Base-by-base conservation (phyloP, 1,140 invertebrate genomes). In the Pseudoatta argentina region DNA sequence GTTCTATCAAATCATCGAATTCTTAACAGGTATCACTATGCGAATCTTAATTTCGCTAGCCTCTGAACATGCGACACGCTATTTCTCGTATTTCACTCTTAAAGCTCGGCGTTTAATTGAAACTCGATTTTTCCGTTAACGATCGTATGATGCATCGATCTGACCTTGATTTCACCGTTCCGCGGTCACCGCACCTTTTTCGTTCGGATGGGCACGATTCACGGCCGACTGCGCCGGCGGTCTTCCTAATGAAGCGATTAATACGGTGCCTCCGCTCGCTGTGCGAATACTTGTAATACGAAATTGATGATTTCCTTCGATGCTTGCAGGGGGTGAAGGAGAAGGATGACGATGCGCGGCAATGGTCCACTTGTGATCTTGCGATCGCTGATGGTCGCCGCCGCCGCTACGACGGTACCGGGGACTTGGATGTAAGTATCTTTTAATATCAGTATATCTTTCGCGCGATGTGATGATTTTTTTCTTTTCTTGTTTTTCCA, bases 371-470 rank as follows among this genome's bases (percentile, higher is more conserved):
- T 91, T 27, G 53, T 90, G 55, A 83, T 90, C 21, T 57, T 90
- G 30, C 73, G 85, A 77, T 77, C 88, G 55, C 16, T 88, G 44
- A 18, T 91, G 61, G 34, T 89, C 44, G 78, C 6, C 53, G 79
- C 53, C 21, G 63, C 30, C 48, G 44, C 27, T 88, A 16, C 86
- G 30, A 89, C 88, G 8, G 57, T 66, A 57, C 82, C 90, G 14
- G 91, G 90, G 55, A 91, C 91, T 30, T 91, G 91, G 91, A 91
- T 91, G 91, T 91, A 39, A 91, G 91, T 91, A 91, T 66, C 8
- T 16, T 21, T 44, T n/a, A 10, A 0, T 8, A 14, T 39, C 34
- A 10, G 0, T 3, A 14, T 39, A n/a, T 39, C 24, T 59, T 67
- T 75, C 27, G 8, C 18, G 39, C 7, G 14, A 67, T 24, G 14